Evolutionary conservation across 1,140 invertebrate genomes (phyloP).

Genomic region (Epicauta chinensis): DNA sequence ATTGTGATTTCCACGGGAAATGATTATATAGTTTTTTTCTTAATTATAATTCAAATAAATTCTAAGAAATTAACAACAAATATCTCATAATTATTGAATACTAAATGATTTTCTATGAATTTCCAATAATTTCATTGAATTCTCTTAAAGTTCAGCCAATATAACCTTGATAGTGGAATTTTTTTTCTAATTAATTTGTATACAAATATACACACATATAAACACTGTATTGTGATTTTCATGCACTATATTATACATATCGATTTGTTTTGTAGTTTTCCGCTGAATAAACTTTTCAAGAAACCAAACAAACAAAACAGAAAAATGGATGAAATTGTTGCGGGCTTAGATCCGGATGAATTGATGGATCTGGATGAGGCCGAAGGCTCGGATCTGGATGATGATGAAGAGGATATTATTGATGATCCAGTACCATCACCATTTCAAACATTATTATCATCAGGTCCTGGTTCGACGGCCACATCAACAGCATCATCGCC

Average conservation of each 20-base stretch:
- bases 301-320: too few relatives aligned
- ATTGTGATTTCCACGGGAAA: conserved; percentile 18
- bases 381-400: conserved; percentile 40
- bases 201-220: background rate
- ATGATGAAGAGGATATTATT: conserved; percentile 40
- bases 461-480: conserved; percentile 50
- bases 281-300: too few relatives aligned
- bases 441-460: conserved; percentile 37
- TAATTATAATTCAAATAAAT: too few relatives aligned
- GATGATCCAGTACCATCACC: conserved; percentile 39
- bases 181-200: background rate
- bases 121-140: background rate
- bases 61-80: too few relatives aligned
- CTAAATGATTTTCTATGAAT: too few relatives aligned
- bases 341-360: conserved; percentile 39
- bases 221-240: background rate
- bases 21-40: background rate
- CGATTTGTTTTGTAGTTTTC: background rate
- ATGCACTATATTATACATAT: too few relatives aligned
- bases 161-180: background rate
- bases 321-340: conserved; percentile 39
- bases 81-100: too few relatives aligned
- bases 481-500: conserved; percentile 52
- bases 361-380: conserved; percentile 41
- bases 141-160: too few relatives aligned